These are phyloP conservation scores for Paguma larvata DNA, from an alignment of 2,797 vertebrate species.

Conservation along the genomic window DNA sequence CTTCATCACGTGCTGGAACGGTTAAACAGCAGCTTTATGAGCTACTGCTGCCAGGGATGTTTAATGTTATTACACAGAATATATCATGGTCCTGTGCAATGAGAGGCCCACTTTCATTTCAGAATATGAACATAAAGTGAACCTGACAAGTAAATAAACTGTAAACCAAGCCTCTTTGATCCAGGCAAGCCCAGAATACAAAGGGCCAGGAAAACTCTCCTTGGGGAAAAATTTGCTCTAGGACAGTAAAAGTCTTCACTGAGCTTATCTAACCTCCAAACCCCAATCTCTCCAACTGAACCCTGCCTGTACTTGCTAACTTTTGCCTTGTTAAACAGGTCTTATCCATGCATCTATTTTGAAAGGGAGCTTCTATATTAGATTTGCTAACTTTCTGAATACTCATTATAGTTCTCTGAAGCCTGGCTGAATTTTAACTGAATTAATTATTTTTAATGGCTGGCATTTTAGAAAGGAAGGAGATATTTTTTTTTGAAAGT, in stretches of 20 bases:
- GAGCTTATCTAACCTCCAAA: neutral
- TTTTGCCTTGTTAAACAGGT: neutral
- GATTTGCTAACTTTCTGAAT: neutral
- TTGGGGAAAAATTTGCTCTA: neutral
- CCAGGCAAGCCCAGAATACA: no score
- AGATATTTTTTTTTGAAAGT: neutral
- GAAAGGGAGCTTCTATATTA: neutral
- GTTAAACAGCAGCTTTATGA: neutral
- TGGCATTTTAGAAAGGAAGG: neutral
- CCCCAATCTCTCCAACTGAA: neutral
- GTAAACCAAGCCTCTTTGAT: neutral
- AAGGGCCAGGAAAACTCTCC: neutral
- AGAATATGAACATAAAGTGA: neutral
- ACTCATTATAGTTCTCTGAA: neutral
- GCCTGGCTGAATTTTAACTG: neutral
- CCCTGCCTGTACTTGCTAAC: neutral
- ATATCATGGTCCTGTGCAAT: neutral
- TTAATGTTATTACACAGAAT: neutral
- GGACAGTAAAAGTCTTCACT: neutral
- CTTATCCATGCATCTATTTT: neutral
- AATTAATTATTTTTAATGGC: neutral
- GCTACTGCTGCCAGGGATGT: accelerated
- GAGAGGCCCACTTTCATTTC: neutral
- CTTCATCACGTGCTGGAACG: neutral
- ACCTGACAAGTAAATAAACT: neutral